Evolutionary conservation across 2,888 invertebrate genomes (phyloP).

Genomic region (Dryococelus australis): DNA sequence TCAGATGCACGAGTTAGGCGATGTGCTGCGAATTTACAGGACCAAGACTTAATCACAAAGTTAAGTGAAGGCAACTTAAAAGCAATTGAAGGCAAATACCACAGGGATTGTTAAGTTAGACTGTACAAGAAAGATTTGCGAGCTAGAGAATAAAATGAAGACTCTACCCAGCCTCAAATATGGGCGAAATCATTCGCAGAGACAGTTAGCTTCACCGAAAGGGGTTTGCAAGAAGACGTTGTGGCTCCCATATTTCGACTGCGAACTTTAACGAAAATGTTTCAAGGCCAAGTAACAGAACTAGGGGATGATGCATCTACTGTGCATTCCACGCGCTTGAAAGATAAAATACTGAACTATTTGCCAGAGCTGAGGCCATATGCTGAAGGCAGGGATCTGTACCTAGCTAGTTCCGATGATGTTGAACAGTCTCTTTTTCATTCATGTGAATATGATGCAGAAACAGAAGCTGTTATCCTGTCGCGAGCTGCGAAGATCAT

Average conservation of each 20-base stretch:
- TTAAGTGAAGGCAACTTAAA: neutral
- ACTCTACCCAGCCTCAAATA: neutral
- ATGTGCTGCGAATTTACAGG: too few species aligned
- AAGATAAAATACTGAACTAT: conserved; percentile 4
- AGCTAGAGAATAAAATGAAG: neutral
- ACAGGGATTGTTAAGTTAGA: neutral
- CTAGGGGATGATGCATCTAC: neutral
- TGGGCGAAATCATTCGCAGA: neutral
- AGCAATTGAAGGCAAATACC: neutral
- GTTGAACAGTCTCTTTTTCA: neutral
- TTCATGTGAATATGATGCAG: conserved; percentile 1
- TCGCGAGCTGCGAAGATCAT: neutral
- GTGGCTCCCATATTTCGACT: conserved; percentile 1
- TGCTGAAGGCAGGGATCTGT: neutral
- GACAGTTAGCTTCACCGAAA: neutral
- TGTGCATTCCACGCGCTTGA: neutral
- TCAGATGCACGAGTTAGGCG: too few species aligned
- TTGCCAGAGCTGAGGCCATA: conserved; percentile 11
- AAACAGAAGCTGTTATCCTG: conserved; percentile 19
- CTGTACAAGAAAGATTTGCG: conserved; percentile 5
- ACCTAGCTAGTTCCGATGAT: neutral
- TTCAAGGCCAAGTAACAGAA: neutral
- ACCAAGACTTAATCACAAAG: too few species aligned
- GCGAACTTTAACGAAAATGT: conserved; percentile 1
- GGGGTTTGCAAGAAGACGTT: neutral